Evolutionary conservation across 2,113 vertebrate species (phyloP).

Genomic region (Echinops telfairi): DNA sequence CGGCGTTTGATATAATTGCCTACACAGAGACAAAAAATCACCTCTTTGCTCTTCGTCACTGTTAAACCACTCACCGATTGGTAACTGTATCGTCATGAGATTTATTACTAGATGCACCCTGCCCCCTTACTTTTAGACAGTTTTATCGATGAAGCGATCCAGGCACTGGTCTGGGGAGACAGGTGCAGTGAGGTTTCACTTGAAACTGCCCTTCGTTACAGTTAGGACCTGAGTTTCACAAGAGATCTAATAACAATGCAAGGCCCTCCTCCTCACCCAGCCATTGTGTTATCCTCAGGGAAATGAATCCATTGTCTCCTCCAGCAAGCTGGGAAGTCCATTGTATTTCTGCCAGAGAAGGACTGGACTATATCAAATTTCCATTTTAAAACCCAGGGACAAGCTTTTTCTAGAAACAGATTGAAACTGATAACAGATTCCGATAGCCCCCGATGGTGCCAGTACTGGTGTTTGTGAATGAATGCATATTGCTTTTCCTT

Average conservation of each 20-base stretch:
- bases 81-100: conserved; percentile 32
- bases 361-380: conserved; percentile 64
- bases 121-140: not conserved
- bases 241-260: conserved; percentile 7
- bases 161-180: conserved; percentile 23
- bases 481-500: conserved; percentile 57
- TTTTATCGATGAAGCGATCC: conserved; percentile 61
- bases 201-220: not conserved
- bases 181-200: conserved; percentile 10
- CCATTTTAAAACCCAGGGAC: conserved; percentile 61
- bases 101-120: not conserved
- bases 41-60: conserved; percentile 57
- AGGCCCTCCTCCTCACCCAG: not conserved
- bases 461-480: conserved; percentile 53
- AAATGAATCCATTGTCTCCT: conserved; percentile 40
- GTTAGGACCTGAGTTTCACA: conserved; percentile 28
- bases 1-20: conserved; percentile 7
- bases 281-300: conserved; percentile 31
- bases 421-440: conserved; percentile 61
- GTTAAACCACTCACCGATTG: conserved; percentile 9
- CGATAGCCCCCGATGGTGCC: conserved; percentile 54
- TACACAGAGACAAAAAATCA: conserved; percentile 9
- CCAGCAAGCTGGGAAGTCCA: conserved; percentile 49
- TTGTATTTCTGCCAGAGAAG: conserved; percentile 54
- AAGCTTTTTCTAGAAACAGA: conserved; percentile 50